phyloP scores from a whole-genome alignment of 2,797 vertebrate species.

The Falco concolor region DNA sequence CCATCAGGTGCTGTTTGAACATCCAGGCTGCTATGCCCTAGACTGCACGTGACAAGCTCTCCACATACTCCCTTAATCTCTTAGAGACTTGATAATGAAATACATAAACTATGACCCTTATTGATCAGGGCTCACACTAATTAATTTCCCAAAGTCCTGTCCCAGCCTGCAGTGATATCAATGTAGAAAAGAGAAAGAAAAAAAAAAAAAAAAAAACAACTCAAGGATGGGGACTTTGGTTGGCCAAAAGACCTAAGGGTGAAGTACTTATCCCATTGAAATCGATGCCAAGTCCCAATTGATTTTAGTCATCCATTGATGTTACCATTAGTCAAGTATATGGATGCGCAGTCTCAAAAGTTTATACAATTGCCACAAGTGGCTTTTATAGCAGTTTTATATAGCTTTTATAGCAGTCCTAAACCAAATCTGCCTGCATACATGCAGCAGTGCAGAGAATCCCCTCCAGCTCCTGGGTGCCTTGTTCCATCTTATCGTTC shows the following conservation, averaged over 20 bases:
- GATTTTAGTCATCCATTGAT: neutral
- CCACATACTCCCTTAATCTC: conserved; percentile 26
- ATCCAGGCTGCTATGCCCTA: neutral
- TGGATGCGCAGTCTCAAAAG: neutral
- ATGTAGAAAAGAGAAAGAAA: neutral
- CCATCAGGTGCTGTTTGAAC: neutral
- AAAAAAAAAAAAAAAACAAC: neutral
- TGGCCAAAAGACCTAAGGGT: neutral
- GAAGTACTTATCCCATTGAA: neutral
- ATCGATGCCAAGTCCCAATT: neutral
- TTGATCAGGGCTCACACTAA: conserved; percentile 49
- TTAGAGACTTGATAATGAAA: conserved; percentile 58
- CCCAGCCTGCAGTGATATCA: conserved; percentile 25
- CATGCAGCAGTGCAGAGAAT: neutral
- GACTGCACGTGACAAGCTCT: conserved; percentile 1
- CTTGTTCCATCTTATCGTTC: neutral
- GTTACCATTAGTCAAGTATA: neutral
- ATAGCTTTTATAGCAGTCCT: neutral
- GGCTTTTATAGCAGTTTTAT: neutral
- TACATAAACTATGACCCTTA: conserved; percentile 58
- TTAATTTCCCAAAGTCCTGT: conserved; percentile 56
- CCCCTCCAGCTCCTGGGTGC: neutral
- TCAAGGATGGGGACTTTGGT: neutral
- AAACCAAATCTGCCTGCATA: neutral
- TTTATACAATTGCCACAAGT: neutral